Conservation (phyloP, 1,140 invertebrate species). For the Probaryconus sp. region DNA sequence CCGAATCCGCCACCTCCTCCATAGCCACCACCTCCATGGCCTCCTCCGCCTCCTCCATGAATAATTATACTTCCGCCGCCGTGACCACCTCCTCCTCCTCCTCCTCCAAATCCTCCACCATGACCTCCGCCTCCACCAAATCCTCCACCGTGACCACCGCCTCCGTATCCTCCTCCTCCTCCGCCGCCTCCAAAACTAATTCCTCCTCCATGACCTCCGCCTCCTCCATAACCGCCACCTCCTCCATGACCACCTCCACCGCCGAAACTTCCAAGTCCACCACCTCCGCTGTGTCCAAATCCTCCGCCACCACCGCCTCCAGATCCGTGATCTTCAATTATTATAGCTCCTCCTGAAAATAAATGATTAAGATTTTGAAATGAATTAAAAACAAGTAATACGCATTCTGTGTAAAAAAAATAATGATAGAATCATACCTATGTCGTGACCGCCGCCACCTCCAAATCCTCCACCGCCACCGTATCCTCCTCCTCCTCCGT, state of each 20-base stretch:
- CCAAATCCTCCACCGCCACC: slow-evolving; percentile 1
- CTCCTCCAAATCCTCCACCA: background rate
- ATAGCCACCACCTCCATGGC: background rate
- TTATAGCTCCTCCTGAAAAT: slow-evolving; percentile 5
- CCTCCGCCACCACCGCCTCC: slow-evolving; percentile 3
- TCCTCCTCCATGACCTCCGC: slow-evolving; percentile 14
- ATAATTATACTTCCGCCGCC: too few relatives aligned
- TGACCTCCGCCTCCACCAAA: background rate
- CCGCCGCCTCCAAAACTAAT: background rate
- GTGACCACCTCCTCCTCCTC: background rate
- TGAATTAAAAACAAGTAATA: too few relatives aligned
- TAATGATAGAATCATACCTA: too few relatives aligned
- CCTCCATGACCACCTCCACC: background rate
- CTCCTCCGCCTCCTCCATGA: background rate
- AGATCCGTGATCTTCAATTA: slow-evolving; percentile 23
- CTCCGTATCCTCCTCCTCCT: background rate
- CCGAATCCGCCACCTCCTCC: background rate
- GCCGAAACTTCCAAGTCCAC: slow-evolving; percentile 5
- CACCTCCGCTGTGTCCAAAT: background rate
- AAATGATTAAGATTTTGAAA: background rate
- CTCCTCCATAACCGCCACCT: slow-evolving; percentile 15
- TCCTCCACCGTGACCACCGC: background rate
- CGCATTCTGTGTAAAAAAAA: too few relatives aligned
- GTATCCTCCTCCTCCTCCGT: slow-evolving; percentile 1
- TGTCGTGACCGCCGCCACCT: background rate